phyloP scores from a whole-genome alignment of 2,797 vertebrate species.

The Steatocranus sp. region DNA sequence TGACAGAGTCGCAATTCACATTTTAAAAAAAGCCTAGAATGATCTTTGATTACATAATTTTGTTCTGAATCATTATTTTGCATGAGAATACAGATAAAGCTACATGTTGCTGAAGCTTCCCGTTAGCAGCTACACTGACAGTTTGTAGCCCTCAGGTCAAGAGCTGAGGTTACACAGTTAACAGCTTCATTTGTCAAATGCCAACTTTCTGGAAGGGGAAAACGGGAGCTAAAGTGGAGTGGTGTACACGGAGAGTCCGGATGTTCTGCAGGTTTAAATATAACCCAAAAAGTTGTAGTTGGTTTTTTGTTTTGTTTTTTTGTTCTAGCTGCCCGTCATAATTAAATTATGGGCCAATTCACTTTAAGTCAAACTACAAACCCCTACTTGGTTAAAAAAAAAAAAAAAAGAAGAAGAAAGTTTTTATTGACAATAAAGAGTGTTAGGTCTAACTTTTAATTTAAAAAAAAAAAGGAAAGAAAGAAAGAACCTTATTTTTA shows the following conservation, averaged over 20 bases:
- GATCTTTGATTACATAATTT: neutral
- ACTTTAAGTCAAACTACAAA: neutral
- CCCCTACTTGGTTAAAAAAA: neutral
- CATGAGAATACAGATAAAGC: neutral
- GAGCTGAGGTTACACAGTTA: neutral
- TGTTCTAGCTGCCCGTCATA: neutral
- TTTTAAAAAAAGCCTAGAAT: neutral
- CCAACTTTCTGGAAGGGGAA: neutral
- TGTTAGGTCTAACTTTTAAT: neutral
- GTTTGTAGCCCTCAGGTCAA: neutral
- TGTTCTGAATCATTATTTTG: neutral
- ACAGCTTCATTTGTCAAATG: neutral
- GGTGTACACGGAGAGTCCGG: neutral
- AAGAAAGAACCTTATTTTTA: neutral
- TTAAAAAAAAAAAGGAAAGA: fast-evolving
- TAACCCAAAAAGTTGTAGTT: neutral
- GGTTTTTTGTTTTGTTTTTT: fast-evolving
- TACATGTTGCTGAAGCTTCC: neutral
- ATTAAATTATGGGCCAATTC: neutral
- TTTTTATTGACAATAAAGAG: neutral
- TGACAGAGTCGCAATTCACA: neutral
- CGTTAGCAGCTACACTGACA: neutral
- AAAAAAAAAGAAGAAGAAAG: neutral
- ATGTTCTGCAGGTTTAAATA: neutral
- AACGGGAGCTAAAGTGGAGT: neutral